phyloP scores from a whole-genome alignment of 2,113 vertebrate species.

The Corythornis vintsioides region DNA sequence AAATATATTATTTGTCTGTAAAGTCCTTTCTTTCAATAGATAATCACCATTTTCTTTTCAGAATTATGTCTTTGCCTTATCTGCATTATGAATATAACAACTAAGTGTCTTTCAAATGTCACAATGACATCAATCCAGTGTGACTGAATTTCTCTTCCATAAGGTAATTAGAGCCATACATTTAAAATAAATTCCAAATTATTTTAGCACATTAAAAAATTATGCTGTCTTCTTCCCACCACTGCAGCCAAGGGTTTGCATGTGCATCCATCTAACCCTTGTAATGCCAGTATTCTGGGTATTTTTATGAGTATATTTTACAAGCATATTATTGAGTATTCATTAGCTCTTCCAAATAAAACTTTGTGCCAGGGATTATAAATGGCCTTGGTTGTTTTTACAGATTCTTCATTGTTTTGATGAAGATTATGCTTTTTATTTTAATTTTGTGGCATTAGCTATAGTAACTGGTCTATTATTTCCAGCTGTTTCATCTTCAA shows the following conservation, averaged over 20 bases:
- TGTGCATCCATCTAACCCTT: not conserved
- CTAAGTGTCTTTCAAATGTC: not conserved
- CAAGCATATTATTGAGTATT: not conserved
- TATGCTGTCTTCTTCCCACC: not conserved
- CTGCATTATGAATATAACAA: not conserved
- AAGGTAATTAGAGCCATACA: not conserved
- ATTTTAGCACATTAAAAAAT: not conserved
- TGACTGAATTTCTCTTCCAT: not conserved
- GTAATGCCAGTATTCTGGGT: not conserved
- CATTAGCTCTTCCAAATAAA: not conserved
- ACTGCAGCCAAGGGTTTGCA: not conserved
- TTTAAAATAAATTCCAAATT: not conserved
- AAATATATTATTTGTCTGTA: not conserved
- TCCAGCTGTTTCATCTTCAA: not conserved
- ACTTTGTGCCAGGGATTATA: not conserved
- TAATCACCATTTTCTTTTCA: not conserved
- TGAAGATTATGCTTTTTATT: not conserved
- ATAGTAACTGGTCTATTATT: not conserved
- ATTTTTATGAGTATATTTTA: not conserved
- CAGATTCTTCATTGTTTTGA: not conserved
- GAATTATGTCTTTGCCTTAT: not conserved
- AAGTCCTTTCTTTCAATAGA: not conserved
- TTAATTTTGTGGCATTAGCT: not conserved
- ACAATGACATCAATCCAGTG: not conserved
- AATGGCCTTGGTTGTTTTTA: not conserved